A percentile compares a stretch with the other conserved stretches of the same genome.
Evolutionary conservation across 2,113 vertebrate species (phyloP).

Genomic region (Xerus inauris): DNA sequence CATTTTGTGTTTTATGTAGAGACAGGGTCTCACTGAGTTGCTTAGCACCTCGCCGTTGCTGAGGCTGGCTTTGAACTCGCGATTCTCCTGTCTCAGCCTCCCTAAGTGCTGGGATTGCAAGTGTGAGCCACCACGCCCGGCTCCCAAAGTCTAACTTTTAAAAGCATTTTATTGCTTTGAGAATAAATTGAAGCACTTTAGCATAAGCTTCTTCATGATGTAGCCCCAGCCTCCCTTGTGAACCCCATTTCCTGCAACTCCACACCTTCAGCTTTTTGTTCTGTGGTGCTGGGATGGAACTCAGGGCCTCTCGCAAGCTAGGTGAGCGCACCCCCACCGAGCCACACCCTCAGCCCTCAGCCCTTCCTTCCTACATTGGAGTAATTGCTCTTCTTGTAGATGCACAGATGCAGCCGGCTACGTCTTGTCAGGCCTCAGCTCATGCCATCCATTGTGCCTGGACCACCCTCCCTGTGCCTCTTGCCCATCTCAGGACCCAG

Average conservation of each 20-base stretch:
- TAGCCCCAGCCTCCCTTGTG: not conserved
- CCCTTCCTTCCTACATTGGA: not conserved
- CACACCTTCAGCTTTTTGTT: not conserved
- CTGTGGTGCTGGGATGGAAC: too few species aligned
- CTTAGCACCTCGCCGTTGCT: too few species aligned
- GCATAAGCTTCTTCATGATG: not conserved
- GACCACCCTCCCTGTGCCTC: not conserved
- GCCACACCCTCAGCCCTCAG: too few species aligned
- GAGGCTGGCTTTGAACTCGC: too few species aligned
- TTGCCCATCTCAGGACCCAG: not conserved
- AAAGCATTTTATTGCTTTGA: not conserved
- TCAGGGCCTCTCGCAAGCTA: too few species aligned
- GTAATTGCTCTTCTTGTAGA: not conserved
- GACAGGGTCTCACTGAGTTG: too few species aligned
- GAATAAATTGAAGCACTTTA: not conserved
- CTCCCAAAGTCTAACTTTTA: not conserved
- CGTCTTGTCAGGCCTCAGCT: not conserved
- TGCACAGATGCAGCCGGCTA: not conserved
- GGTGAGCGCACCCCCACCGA: too few species aligned
- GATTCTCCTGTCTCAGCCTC: too few species aligned
- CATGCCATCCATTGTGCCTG: not conserved
- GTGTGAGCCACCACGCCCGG: too few species aligned
- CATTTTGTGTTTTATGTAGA: too few species aligned
- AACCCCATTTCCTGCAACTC: too few species aligned
- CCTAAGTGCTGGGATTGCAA: too few species aligned